phyloP scores from a whole-genome alignment of 2,113 vertebrate species.

The Oceanodroma tethys region DNA sequence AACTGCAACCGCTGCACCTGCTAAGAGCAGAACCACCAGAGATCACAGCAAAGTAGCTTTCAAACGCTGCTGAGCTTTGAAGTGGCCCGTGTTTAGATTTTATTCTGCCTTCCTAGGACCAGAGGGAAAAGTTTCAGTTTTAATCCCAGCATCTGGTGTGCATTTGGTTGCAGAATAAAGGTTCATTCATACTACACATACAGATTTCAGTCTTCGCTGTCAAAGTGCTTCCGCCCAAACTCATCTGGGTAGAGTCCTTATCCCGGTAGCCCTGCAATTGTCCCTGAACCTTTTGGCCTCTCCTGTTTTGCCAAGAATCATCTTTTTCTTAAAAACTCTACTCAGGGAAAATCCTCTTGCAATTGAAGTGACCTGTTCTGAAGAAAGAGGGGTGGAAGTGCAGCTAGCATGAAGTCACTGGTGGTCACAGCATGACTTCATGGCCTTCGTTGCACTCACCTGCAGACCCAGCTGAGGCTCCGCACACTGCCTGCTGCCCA shows the following conservation, averaged over 20 bases:
- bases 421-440: accelerated
- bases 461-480: background rate
- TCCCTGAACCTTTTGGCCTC: background rate
- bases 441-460: background rate
- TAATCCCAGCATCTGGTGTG: background rate
- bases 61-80: background rate
- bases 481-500: background rate
- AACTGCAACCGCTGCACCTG: background rate
- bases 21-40: background rate
- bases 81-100: background rate
- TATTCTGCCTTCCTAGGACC: background rate
- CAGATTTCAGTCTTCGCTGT: background rate
- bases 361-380: background rate
- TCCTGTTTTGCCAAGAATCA: background rate
- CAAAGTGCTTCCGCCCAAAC: background rate
- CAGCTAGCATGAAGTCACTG: background rate
- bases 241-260: background rate
- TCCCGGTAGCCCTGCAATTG: accelerated
- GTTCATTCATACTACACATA: background rate
- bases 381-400: background rate
- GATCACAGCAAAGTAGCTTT: background rate
- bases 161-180: background rate
- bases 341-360: background rate
- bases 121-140: background rate
- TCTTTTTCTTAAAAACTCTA: background rate